A percentile compares a stretch with the other conserved stretches of the same genome.
phyloP scores from a whole-genome alignment of 2,113 vertebrate species.

The Cephalophus harveyi region DNA sequence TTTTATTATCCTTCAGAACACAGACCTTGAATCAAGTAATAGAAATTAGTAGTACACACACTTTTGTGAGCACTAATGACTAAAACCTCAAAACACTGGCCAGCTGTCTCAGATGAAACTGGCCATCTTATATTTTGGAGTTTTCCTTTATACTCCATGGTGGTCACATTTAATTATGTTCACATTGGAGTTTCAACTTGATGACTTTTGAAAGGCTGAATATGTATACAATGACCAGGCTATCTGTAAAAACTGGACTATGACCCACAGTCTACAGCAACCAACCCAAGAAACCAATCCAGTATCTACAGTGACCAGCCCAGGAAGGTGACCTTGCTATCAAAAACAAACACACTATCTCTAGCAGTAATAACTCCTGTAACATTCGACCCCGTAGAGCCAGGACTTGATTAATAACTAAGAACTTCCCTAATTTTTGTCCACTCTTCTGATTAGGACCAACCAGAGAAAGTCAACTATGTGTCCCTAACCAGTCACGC shows the following conservation, averaged over 20 bases:
- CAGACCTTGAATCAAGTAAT: not conserved
- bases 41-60: not conserved
- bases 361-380: not conserved
- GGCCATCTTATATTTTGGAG: not conserved
- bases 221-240: not conserved
- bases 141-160: not conserved
- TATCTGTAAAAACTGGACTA: not conserved
- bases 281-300: not conserved
- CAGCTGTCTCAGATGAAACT: not conserved
- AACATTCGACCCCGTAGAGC: not conserved
- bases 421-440: not conserved
- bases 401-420: not conserved
- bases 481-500: not conserved
- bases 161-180: not conserved
- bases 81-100: not conserved
- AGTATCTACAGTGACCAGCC: not conserved
- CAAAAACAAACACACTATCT: not conserved
- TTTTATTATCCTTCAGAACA: not conserved
- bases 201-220: not conserved
- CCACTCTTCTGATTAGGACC: not conserved
- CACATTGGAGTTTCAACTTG: not conserved
- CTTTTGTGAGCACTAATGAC: not conserved
- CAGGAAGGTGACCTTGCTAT: not conserved
- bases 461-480: not conserved
- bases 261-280: not conserved